phyloP scores from a whole-genome alignment of 2,888 invertebrate genomes.

The Pecten maximus region DNA sequence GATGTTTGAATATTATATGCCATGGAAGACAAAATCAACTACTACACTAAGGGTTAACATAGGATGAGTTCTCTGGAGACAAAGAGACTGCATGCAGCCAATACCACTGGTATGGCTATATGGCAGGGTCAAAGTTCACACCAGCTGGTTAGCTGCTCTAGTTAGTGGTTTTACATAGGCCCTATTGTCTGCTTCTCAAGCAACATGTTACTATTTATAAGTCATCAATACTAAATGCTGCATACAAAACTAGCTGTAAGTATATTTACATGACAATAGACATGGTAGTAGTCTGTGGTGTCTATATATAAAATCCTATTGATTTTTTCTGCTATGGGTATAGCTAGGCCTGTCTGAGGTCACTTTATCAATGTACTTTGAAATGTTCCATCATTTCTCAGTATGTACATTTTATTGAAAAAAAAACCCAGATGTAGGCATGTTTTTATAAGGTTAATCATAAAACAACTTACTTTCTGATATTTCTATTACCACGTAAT shows the following conservation, averaged over 20 bases:
- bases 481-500: too few relatives aligned
- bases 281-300: not conserved
- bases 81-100: not conserved
- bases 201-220: not conserved
- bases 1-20: too few relatives aligned
- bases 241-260: not conserved
- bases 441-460: not conserved
- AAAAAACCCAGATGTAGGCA: not conserved
- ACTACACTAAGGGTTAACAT: too few relatives aligned
- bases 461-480: too few relatives aligned
- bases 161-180: not conserved
- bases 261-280: not conserved
- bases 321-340: not conserved
- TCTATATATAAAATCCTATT: not conserved
- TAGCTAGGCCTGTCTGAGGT: not conserved
- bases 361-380: not conserved
- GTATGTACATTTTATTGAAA: not conserved
- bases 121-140: not conserved
- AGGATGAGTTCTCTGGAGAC: too few relatives aligned
- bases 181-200: not conserved
- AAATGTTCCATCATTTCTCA: not conserved
- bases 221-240: slow-evolving; percentile 13
- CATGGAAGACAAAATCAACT: too few relatives aligned
- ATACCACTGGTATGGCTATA: not conserved
- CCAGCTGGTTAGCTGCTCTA: not conserved